Conservation (phyloP, 35 echinoderm and acorn worm genomes). For the Apostichopus parvimensis region DNA sequence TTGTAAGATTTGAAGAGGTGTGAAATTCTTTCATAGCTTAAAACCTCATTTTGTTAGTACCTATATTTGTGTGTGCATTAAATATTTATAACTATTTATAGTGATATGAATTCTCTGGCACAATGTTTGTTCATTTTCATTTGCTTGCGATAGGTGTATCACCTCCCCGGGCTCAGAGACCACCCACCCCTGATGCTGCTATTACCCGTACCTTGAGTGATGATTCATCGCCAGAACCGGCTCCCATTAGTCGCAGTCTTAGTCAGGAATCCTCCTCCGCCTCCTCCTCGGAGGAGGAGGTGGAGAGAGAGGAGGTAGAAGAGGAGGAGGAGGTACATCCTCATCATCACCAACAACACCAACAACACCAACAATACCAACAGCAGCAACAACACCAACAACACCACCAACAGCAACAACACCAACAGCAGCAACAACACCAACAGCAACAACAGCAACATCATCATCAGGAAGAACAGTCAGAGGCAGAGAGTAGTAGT, state of each 20-base stretch:
- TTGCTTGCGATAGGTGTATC: not conserved
- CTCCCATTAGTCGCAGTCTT: not conserved
- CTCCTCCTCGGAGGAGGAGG: not conserved
- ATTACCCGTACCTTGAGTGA: not conserved
- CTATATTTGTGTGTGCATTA: no score
- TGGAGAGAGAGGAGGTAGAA: not conserved
- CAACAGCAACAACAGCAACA: not conserved
- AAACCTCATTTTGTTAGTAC: no score
- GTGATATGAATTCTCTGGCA: no score
- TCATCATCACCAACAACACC: not conserved
- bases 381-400: not conserved
- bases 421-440: not conserved
- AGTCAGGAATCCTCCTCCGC: not conserved
- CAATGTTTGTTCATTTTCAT: not conserved
- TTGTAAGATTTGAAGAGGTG: no score
- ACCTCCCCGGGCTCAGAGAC: not conserved
- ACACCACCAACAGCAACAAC: not conserved
- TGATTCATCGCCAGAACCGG: not conserved
- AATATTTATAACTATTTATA: no score
- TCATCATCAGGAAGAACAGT: not conserved
- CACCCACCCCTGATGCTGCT: slow-evolving; percentile 1
- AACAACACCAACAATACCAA: not conserved
- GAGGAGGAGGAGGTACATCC: no score
- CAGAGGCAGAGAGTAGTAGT: slow-evolving; percentile 5
- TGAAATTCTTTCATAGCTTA: no score